Base-by-base conservation (phyloP, 92 coral and sea anemone genomes). In the Actinernus sp. region DNA sequence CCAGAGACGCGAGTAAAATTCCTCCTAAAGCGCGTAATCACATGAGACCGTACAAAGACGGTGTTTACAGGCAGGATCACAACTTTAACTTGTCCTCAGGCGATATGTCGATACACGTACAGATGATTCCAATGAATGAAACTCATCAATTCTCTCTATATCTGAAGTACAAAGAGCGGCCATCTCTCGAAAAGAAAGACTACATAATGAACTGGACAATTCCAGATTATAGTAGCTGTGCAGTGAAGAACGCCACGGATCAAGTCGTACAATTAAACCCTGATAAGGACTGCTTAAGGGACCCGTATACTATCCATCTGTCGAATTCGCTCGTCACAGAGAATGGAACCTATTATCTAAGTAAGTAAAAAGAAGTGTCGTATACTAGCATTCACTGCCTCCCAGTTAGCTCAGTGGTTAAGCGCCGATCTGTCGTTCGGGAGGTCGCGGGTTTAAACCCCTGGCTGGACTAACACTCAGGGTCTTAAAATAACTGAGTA, bases 141-240 rank as follows among this genome's bases (percentile, higher is more conserved):
- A 76, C 88, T 12, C 39, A 14, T 33, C 40, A 37, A 23, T 50
- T 81, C 14, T 49, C 61, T 24, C 85, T 85, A 24, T 69, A 46
- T 24, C 19, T 93, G 18, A 57, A 36, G 65, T 77, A 49, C 48
- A 50, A 61, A 20, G 83, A 87, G 33, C 57, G 87, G 49, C 96
- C 98, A 6, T 41, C 23, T 11, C 45, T 67, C 8, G 74, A 77
- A 4, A 73, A 63, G 1, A 70, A 73, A 28, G 82, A 82, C 26
- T 76, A 47, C 20, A 8, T 52, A 16, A 28, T 16, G 30, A 79
- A 78, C 59, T 85, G 87, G 80, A 76, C 92, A 14, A 11, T 93
- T 19, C 98, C 98, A 20, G 81, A 93, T 49, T 73, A 73, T 40
- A 78, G 89, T 46, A 49, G 51, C 27, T 93, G 98, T 40, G 20